Conservation (phyloP, 2,113 vertebrate genomes). For the Cephalopholis sonnerati region DNA sequence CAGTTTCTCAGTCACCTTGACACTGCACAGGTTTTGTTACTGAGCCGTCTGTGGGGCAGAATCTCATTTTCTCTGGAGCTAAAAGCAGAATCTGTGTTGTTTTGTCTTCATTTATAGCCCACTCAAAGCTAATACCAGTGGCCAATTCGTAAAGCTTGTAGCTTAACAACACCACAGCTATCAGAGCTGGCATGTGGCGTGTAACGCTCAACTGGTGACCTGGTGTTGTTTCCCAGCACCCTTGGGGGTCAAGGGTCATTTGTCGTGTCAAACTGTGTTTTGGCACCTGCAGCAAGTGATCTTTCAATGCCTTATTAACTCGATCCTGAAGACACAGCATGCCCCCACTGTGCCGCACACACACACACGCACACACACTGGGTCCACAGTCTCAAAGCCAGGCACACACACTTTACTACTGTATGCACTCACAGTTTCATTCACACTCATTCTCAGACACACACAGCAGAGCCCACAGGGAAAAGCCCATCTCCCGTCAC, state of each 20-base stretch:
- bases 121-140: slow-evolving; percentile 5
- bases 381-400: slow-evolving; percentile 34
- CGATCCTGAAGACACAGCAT: slow-evolving; percentile 56
- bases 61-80: slow-evolving; percentile 58
- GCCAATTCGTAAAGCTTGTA: slow-evolving; percentile 20
- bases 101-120: slow-evolving; percentile 30
- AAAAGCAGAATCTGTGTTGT: slow-evolving; percentile 45
- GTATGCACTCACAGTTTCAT: slow-evolving; percentile 56
- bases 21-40: slow-evolving; percentile 41
- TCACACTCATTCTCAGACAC: slow-evolving; percentile 62
- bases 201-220: slow-evolving; percentile 42
- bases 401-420: slow-evolving; percentile 43
- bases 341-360: slow-evolving; percentile 3
- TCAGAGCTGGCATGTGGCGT: slow-evolving; percentile 42
- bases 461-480: slow-evolving; percentile 73
- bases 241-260: slow-evolving; percentile 58
- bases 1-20: slow-evolving; percentile 63
- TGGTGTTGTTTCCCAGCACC: slow-evolving; percentile 50
- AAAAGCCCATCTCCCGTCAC: slow-evolving; percentile 79
- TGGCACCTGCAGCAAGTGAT: slow-evolving; percentile 73
- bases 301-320: slow-evolving; percentile 74
- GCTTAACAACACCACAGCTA: not conserved
- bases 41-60: slow-evolving; percentile 49
- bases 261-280: slow-evolving; percentile 70
- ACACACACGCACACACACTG: slow-evolving; percentile 28